A percentile compares a stretch with the other conserved stretches of the same genome.
Evolutionary conservation across 2,113 vertebrate genomes (phyloP).

Genomic region (Xenopus tropicalis): DNA sequence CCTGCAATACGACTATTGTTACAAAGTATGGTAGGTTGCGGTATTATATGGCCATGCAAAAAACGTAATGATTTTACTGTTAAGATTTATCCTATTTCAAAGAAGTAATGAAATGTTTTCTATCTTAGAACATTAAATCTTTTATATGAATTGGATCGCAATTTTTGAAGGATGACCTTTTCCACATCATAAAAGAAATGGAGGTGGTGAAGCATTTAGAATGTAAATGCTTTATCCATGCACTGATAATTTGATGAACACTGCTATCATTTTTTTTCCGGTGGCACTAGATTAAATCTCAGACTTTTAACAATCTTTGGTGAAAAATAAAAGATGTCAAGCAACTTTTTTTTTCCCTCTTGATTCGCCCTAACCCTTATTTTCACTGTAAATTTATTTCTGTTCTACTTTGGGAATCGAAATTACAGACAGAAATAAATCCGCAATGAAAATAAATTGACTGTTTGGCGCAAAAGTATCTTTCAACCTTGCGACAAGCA

Average conservation of each 20-base stretch:
- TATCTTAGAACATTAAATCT: conserved; percentile 64
- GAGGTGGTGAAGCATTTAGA: conserved; percentile 59
- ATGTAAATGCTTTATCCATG: conserved; percentile 58
- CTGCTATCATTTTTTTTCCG: conserved; percentile 59
- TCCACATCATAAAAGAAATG: conserved; percentile 64
- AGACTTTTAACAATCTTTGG: conserved; percentile 56
- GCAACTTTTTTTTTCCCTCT: conserved; percentile 4
- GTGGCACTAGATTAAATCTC: conserved; percentile 62
- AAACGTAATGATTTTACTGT: conserved; percentile 56
- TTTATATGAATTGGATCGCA: conserved; percentile 64
- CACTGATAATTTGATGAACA: conserved; percentile 64
- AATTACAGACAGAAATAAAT: conserved; percentile 23
- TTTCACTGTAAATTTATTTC: conserved; percentile 31
- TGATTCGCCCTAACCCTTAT: conserved; percentile 33
- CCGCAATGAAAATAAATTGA: conserved; percentile 35
- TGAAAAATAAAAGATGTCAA: conserved; percentile 42
- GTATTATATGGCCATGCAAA: conserved; percentile 1
- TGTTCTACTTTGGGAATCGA: conserved; percentile 14
- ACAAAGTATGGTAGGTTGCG: background rate
- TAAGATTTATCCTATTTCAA: conserved; percentile 56
- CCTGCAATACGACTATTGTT: background rate
- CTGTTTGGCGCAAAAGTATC: background rate
- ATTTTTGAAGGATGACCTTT: conserved; percentile 71
- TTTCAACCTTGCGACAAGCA: conserved; percentile 6
- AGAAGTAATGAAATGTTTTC: conserved; percentile 61